Conservation (phyloP, 64 coral and sea anemone genomes). For the Trachythela sp. region DNA sequence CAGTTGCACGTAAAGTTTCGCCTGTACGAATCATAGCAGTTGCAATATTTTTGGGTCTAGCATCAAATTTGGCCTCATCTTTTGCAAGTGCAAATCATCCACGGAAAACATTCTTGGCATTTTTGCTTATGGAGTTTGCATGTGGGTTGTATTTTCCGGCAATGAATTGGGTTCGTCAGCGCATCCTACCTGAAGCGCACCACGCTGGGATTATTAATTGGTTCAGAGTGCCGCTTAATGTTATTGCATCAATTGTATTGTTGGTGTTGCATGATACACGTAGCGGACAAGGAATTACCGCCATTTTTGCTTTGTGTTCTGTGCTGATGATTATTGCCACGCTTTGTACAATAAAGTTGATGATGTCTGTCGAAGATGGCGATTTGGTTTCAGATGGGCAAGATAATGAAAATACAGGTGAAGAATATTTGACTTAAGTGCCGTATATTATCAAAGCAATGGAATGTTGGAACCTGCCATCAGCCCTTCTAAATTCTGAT, state of each 20-base stretch:
- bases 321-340: constrained; percentile 64
- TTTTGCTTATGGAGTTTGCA: constrained; percentile 69
- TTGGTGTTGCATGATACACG: constrained; percentile 92
- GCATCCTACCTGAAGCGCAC: constrained; percentile 88
- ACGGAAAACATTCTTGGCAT: constrained; percentile 76
- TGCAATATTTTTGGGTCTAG: constrained; percentile 54
- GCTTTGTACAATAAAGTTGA: constrained; percentile 58
- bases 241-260: constrained; percentile 85
- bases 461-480: too few species aligned
- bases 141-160: constrained; percentile 95
- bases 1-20: constrained; percentile 55
- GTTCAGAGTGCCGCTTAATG: constrained; percentile 88
- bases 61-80: constrained; percentile 68
- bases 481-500: too few species aligned
- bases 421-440: neutral
- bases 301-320: constrained; percentile 90
- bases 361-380: neutral
- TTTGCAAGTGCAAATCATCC: constrained; percentile 77
- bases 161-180: constrained; percentile 91
- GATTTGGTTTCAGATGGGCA: neutral
- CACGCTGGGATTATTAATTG: constrained; percentile 98
- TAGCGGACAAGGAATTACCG: constrained; percentile 81
- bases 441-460: neutral
- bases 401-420: neutral
- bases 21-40: constrained; percentile 68